A percentile compares a stretch with the other conserved stretches of the same genome.
phyloP scores from a whole-genome alignment of 2,113 vertebrate genomes.

The Tamias sibiricus region DNA sequence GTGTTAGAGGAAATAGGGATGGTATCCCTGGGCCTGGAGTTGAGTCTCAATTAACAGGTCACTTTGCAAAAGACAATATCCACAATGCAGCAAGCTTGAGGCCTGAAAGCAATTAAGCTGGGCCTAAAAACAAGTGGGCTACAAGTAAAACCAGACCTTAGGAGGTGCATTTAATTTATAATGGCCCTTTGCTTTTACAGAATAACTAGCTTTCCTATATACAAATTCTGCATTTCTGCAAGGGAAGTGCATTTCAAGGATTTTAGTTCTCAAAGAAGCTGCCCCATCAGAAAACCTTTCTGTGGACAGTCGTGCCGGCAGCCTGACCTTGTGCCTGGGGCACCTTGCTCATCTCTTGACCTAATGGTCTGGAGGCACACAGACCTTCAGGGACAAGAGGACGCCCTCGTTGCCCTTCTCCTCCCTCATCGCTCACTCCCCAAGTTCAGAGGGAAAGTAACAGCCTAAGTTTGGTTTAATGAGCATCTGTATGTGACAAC shows the following conservation, averaged over 20 bases:
- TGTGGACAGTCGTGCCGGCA: neutral
- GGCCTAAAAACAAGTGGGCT: constrained; percentile 42
- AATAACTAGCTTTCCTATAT: neutral
- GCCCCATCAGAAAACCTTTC: neutral
- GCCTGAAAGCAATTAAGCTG: constrained; percentile 48
- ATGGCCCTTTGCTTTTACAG: neutral
- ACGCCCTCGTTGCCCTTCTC: rapidly evolving
- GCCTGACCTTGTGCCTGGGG: neutral
- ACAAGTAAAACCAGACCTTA: constrained; percentile 40
- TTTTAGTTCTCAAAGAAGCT: neutral
- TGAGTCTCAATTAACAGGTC: neutral
- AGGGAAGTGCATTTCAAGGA: neutral
- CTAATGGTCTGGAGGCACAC: neutral
- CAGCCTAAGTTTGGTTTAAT: neutral
- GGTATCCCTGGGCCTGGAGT: neutral
- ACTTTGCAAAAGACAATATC: neutral
- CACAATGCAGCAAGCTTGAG: neutral
- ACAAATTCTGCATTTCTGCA: neutral
- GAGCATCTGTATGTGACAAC: neutral
- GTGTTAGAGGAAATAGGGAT: neutral
- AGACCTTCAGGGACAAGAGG: neutral
- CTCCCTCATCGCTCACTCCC: neutral
- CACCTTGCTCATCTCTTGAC: neutral
- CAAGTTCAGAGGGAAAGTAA: neutral
- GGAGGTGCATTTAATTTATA: constrained; percentile 40